phyloP scores from a whole-genome alignment of 2,797 vertebrate species.

The Periophthalmus magnuspinnatus region DNA sequence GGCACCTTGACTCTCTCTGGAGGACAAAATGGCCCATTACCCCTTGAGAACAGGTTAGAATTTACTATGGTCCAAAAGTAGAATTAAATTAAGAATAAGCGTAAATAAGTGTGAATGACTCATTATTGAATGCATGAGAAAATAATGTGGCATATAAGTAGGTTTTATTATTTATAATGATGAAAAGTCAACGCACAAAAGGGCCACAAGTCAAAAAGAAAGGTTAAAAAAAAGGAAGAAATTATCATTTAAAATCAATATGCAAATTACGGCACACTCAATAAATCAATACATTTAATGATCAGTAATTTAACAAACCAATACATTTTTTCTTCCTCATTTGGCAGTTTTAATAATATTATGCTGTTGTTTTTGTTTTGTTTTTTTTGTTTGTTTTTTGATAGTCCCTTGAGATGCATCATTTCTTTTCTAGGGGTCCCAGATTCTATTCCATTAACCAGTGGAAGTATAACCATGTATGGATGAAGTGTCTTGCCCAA shows the following conservation, averaged over 20 bases:
- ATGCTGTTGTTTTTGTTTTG: no score
- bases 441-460: not conserved
- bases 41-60: constrained; percentile 15
- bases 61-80: constrained; percentile 9
- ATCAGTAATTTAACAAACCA: not conserved
- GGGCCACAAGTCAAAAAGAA: not conserved
- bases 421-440: no score
- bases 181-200: not conserved
- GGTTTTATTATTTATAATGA: constrained; percentile 4
- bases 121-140: constrained; percentile 1
- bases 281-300: not conserved
- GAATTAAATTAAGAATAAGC: constrained; percentile 1
- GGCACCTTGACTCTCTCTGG: constrained; percentile 13
- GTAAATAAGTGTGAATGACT: constrained; percentile 14
- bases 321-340: not conserved
- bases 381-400: no score
- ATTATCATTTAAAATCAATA: not conserved
- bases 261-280: not conserved
- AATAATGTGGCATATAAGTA: constrained; percentile 8
- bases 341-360: no score
- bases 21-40: constrained; percentile 13
- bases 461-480: not conserved
- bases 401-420: no score
- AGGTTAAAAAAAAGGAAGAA: not conserved
- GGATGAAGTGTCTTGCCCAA: not conserved